Conservation (phyloP, 1,140 invertebrate genomes). For the Aporrectodea caliginosa region DNA sequence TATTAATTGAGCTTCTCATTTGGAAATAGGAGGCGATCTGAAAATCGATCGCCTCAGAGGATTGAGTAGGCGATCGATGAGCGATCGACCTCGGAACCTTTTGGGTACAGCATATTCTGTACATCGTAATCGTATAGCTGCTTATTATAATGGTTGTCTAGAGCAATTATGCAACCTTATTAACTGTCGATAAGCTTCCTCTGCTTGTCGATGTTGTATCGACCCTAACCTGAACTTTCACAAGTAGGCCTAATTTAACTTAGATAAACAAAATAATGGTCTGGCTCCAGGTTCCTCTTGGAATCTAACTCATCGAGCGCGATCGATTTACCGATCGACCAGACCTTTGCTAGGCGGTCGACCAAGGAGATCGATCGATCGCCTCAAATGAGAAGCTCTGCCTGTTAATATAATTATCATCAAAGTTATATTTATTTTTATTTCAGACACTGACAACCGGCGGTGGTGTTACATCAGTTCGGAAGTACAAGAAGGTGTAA, state of each 20-base stretch:
- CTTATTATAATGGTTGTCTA: no score
- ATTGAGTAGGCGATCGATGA: no score
- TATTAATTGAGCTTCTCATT: background rate
- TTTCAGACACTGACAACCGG: background rate
- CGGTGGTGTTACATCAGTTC: background rate
- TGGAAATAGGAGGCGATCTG: background rate
- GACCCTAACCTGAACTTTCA: no score
- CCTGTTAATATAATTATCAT: background rate
- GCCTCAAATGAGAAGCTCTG: background rate
- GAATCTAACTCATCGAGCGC: background rate
- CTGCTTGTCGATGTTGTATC: no score
- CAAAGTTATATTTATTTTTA: background rate
- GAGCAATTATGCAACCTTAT: no score
- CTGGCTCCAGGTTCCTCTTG: background rate
- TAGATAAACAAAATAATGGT: background rate
- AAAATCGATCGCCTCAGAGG: no score
- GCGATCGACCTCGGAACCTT: no score
- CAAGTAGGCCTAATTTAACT: background rate
- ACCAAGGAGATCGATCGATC: background rate
- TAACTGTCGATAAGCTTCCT: no score
- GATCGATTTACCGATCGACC: background rate
- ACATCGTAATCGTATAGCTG: no score
- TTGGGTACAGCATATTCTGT: no score
- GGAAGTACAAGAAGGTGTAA: background rate
- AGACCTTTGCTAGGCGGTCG: no score